Percentiles rank a stretch among this genome's conserved stretches.
Conservation (phyloP, 2,797 vertebrate species). For the Silurus aristotelis region DNA sequence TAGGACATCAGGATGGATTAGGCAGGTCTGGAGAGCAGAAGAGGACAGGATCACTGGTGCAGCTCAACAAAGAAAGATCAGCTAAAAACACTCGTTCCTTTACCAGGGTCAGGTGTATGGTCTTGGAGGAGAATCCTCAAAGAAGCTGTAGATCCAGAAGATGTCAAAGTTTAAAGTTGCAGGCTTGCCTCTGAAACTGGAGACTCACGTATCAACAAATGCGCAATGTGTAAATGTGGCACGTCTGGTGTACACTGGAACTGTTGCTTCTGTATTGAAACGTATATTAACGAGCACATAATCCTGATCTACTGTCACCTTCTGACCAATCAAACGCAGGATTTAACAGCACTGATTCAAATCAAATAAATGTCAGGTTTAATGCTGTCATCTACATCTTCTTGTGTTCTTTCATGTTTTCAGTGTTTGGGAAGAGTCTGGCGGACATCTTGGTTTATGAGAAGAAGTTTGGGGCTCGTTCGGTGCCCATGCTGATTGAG, state of each 20-base stretch:
- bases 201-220: neutral
- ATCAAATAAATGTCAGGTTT: neutral
- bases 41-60: too few species aligned
- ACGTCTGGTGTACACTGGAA: neutral
- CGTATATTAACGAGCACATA: neutral
- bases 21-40: too few species aligned
- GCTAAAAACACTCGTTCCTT: neutral
- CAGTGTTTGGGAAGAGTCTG: constrained; percentile 87
- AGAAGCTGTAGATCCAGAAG: neutral
- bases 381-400: neutral
- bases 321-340: neutral
- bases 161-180: neutral
- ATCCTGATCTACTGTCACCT: neutral
- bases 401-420: neutral
- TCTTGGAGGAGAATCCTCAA: neutral
- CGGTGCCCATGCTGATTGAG: constrained; percentile 90
- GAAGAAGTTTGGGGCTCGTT: constrained; percentile 81
- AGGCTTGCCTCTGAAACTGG: neutral
- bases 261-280: neutral
- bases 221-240: neutral
- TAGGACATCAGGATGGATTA: too few species aligned
- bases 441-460: constrained; percentile 85
- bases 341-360: too few species aligned
- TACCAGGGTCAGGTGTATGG: neutral
- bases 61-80: neutral